Base-by-base conservation (phyloP, 2,113 vertebrate species). In the Astur gentilis region DNA sequence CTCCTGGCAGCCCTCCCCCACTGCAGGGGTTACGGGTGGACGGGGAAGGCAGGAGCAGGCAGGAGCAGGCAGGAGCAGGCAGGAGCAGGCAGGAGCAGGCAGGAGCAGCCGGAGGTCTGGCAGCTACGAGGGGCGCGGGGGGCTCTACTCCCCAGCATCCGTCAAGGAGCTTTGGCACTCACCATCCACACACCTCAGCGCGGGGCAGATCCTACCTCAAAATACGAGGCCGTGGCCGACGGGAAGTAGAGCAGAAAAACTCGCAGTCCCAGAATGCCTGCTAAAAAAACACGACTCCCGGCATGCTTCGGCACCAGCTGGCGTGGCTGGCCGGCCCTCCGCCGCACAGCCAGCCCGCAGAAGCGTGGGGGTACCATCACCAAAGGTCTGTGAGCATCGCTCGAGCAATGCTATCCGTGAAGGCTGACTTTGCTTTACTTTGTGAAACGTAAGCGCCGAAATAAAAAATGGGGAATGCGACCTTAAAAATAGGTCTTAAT, bases 191-290 rank as follows among this genome's bases (percentile, higher is more conserved):
- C 2, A 6, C 19, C 2, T 6, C 6, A 2, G 29, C 13, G 1
- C 50, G 3, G 1, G 45, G 6, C 5, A 1, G 65, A 7, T 9
- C 21, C 55, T 16, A 2, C 9, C 70, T 8, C 12, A 0, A 2
- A 8, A 3, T 5, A 6, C 3, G 5, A 50, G 64, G 44, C 85
- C 96, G 1, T 0, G 50, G 50, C 76, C 9, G 21, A 66, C 20
- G 44, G 94, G 93, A 96, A 94, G 83, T 2, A 16, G n/a, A 5
- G 60, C 12, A 8, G 57, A 72, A 38, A 19, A 25, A 20, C 93
- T 84, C 61, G 13, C 77, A 2, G 36, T 95, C 94, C 96, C 96
- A 76, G 94, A 77, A 95, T 95, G 77, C 95, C 87, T 2, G 55
- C n/a, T 25, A n/a, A 21, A 18, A 18, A 29, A 36, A 4, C 10